These are phyloP conservation scores for Nasonia oneida DNA, from an alignment of 2,888 invertebrate species.

Conservation along the genomic window DNA sequence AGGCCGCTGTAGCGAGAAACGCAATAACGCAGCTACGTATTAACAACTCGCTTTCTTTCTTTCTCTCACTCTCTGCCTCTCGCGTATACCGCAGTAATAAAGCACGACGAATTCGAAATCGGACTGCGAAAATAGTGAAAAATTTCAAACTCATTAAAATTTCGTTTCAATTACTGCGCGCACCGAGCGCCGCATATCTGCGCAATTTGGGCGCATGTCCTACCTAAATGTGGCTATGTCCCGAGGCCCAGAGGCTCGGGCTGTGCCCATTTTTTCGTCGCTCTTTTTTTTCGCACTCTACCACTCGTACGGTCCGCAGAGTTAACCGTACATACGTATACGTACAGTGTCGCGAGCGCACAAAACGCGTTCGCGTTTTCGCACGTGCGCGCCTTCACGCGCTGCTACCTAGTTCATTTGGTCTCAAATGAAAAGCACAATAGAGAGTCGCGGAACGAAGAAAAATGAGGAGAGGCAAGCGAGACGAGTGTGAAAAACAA, in stretches of 20 bases:
- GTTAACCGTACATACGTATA: neutral
- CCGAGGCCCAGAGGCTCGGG: neutral
- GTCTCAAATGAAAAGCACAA: neutral
- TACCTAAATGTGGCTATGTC: no score
- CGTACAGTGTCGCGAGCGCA: neutral
- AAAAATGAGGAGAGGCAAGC: neutral
- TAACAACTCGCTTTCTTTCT: neutral
- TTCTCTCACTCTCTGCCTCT: neutral
- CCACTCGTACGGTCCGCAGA: neutral
- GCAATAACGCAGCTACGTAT: neutral
- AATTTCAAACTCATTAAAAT: conserved; percentile 31
- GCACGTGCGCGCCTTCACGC: neutral
- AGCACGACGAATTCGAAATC: conserved; percentile 23
- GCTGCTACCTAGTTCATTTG: neutral
- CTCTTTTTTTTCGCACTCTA: neutral
- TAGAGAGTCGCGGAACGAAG: neutral
- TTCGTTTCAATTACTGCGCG: conserved; percentile 24
- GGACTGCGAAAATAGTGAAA: neutral
- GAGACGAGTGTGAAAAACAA: neutral
- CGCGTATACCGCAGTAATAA: neutral
- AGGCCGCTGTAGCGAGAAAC: neutral
- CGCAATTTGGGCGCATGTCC: neutral
- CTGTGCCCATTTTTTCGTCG: neutral
- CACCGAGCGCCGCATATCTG: neutral
- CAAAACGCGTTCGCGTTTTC: neutral